Evolutionary conservation across 2,113 vertebrate genomes (phyloP).

Genomic region (Ascaphus truei): DNA sequence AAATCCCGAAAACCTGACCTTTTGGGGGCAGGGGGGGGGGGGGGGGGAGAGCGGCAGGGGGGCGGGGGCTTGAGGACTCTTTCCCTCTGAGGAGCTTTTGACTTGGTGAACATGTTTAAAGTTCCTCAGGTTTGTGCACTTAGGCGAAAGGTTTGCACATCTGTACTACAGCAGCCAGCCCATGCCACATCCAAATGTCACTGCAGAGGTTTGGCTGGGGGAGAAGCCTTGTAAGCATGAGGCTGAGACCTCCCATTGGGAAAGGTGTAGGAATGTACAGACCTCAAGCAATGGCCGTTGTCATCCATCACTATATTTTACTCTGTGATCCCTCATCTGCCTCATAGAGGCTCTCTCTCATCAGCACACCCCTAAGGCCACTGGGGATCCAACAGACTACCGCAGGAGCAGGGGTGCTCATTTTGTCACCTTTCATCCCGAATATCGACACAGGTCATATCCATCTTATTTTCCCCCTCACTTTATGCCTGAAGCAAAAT

Average conservation of each 20-base stretch:
- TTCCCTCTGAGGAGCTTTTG: no score
- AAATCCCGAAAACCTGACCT: no score
- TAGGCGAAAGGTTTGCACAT: no score
- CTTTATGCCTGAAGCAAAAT: neutral
- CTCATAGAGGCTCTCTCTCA: neutral
- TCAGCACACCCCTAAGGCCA: constrained; percentile 13
- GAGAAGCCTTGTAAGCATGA: neutral
- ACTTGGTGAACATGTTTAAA: no score
- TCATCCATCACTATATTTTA: constrained; percentile 20
- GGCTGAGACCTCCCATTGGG: neutral
- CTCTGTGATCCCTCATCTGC: constrained; percentile 9
- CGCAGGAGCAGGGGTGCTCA: neutral
- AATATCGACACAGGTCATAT: neutral
- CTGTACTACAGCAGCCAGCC: no score
- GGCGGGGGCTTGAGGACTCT: no score
- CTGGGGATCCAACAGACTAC: neutral
- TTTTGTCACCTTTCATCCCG: constrained; percentile 8
- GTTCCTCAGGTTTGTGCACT: no score
- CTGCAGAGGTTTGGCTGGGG: neutral
- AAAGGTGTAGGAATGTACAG: neutral
- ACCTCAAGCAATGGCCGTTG: constrained; percentile 8
- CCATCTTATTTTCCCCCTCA: constrained; percentile 10
- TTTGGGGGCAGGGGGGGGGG: no score
- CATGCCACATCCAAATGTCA: no score
- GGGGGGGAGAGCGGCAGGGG: no score